phyloP scores from a whole-genome alignment of 2,113 vertebrate genomes.

The Myrmecophaga tridactyla region DNA sequence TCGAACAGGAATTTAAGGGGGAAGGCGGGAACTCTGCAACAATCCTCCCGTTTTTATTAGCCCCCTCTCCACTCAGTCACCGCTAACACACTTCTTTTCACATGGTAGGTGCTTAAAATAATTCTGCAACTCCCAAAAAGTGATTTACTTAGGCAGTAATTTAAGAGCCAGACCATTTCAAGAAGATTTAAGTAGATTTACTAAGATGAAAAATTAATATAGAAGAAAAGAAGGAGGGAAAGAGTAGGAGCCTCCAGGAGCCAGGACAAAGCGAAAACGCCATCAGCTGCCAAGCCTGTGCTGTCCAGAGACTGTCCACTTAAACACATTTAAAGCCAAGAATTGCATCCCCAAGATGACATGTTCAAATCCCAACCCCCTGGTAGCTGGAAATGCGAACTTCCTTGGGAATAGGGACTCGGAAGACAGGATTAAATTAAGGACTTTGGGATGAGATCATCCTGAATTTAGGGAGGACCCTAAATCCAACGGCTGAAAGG shows the following conservation, averaged over 20 bases:
- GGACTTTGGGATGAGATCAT: too few species aligned
- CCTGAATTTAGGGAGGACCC: too few species aligned
- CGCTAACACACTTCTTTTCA: neutral
- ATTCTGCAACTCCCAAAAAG: neutral
- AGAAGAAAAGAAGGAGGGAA: neutral
- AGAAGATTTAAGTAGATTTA: neutral
- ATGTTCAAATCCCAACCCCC: too few species aligned
- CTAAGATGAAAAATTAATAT: neutral
- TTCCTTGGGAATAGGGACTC: too few species aligned
- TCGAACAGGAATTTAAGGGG: neutral
- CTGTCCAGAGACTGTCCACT: too few species aligned
- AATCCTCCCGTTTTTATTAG: neutral
- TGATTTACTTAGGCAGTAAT: neutral
- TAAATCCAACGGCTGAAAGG: too few species aligned
- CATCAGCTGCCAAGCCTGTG: neutral
- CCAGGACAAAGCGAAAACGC: neutral
- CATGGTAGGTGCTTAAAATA: neutral
- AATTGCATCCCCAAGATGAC: too few species aligned
- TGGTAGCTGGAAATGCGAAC: too few species aligned
- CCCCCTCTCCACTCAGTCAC: neutral
- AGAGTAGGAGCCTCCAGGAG: neutral
- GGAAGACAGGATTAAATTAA: too few species aligned
- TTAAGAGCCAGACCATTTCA: neutral
- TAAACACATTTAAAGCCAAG: neutral
- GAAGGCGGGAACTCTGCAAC: neutral